These are phyloP conservation scores for Rhabdomys dilectus DNA, from an alignment of 2,113 vertebrate genomes.

Conservation along the genomic window DNA sequence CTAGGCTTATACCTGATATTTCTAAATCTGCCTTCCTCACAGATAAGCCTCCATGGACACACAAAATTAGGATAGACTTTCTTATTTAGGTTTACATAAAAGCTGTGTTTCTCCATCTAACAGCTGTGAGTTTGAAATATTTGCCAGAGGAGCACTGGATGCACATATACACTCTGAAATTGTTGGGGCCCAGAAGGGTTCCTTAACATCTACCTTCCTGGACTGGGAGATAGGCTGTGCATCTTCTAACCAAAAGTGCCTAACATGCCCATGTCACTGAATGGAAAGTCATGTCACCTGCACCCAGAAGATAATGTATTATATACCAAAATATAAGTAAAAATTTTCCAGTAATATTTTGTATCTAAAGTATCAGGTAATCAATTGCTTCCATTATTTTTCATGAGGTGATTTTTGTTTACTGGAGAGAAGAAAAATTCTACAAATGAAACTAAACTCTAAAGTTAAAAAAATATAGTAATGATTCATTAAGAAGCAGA, in stretches of 20 bases:
- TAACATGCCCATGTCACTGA: not conserved
- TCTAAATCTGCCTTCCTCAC: not conserved
- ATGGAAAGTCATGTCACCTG: not conserved
- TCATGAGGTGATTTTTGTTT: conserved; percentile 21
- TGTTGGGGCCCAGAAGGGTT: not conserved
- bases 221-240: not conserved
- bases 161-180: not conserved
- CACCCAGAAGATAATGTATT: not conserved
- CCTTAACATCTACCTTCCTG: not conserved
- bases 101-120: not conserved
- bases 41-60: not conserved
- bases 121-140: not conserved
- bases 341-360: not conserved
- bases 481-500: not conserved
- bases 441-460: not conserved
- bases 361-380: not conserved
- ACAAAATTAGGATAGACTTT: not conserved
- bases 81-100: conserved; percentile 8
- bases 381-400: not conserved
- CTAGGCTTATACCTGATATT: not conserved
- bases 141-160: not conserved
- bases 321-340: not conserved
- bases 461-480: conserved; percentile 22
- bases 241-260: not conserved
- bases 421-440: not conserved